Evolutionary conservation across 1,140 invertebrate genomes (phyloP).

Genomic region (Aricia agestis): DNA sequence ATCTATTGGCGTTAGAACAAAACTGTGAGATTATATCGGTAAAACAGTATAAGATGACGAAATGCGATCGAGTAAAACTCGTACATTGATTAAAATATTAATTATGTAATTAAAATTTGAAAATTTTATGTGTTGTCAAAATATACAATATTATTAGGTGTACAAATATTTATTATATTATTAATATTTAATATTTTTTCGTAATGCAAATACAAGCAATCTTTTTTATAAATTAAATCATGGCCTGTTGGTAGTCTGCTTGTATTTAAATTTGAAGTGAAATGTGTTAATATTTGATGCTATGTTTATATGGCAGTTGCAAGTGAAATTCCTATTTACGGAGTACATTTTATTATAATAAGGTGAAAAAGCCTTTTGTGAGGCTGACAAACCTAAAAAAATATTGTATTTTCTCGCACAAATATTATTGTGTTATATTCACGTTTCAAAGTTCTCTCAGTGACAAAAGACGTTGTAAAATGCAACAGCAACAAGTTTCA

Average conservation of each 20-base stretch:
- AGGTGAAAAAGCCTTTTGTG: too few relatives aligned
- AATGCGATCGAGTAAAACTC: not conserved
- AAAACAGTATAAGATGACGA: too few relatives aligned
- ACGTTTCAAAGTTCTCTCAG: too few relatives aligned
- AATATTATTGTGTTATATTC: too few relatives aligned
- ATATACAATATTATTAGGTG: constrained; percentile 8
- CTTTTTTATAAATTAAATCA: not conserved
- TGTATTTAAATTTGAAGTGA: too few relatives aligned
- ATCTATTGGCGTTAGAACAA: not conserved
- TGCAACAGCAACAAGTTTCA: not conserved
- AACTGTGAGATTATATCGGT: not conserved
- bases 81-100: not conserved
- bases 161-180: not conserved
- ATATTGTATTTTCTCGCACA: too few relatives aligned
- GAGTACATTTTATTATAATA: too few relatives aligned
- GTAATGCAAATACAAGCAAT: not conserved
- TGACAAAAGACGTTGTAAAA: not conserved
- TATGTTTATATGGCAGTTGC: too few relatives aligned
- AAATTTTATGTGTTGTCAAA: constrained; percentile 2
- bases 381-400: too few relatives aligned
- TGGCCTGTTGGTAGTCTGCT: not conserved
- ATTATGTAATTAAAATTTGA: not conserved
- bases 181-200: not conserved
- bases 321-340: too few relatives aligned
- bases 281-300: too few relatives aligned